Evolutionary conservation across 2,888 invertebrate species (phyloP).

Genomic region (Agapostemon virescens): DNA sequence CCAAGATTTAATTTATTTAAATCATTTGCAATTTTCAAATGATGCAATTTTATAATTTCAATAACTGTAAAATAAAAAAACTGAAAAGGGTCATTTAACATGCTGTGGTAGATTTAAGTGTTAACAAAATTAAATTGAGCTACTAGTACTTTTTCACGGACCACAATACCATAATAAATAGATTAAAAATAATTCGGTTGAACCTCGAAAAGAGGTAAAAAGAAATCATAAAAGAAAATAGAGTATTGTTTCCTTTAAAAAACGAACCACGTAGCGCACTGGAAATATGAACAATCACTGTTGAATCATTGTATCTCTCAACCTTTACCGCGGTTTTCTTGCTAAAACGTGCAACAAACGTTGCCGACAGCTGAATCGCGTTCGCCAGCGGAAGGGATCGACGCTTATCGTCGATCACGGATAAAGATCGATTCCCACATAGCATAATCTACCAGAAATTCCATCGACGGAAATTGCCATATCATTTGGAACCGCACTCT

Average conservation of each 20-base stretch:
- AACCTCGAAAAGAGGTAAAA: too few species aligned
- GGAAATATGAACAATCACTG: too few species aligned
- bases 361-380: constrained; percentile 9
- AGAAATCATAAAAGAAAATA: background rate
- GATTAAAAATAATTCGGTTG: background rate
- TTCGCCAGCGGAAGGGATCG: constrained; percentile 23
- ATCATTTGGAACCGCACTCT: constrained; percentile 42
- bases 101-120: too few species aligned
- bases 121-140: too few species aligned
- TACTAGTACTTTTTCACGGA: background rate
- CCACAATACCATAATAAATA: background rate
- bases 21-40: too few species aligned
- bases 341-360: background rate
- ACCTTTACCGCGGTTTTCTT: too few species aligned
- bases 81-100: too few species aligned
- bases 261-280: too few species aligned
- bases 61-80: too few species aligned
- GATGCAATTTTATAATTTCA: too few species aligned
- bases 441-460: constrained; percentile 42
- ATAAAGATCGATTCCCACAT: constrained; percentile 3
- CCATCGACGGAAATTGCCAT: constrained; percentile 30
- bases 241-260: background rate
- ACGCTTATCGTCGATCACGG: constrained; percentile 31
- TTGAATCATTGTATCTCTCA: too few species aligned
- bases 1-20: too few species aligned